Percentiles rank a stretch among this genome's conserved stretches.
These are phyloP conservation scores for Bombus picipes DNA, from an alignment of 1,140 invertebrate genomes.

Conservation along the genomic window DNA sequence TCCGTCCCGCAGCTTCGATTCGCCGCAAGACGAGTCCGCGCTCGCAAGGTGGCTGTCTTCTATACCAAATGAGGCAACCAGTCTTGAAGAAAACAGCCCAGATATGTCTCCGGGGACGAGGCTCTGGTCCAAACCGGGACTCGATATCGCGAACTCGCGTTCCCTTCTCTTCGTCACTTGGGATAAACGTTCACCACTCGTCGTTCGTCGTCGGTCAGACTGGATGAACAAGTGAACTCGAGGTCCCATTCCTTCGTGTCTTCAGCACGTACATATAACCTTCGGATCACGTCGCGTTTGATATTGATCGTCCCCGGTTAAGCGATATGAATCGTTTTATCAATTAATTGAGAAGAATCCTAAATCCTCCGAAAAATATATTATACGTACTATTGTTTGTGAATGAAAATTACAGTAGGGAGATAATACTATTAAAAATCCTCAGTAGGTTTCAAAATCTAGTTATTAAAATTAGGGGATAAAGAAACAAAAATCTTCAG, in stretches of 20 bases:
- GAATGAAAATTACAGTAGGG: not conserved
- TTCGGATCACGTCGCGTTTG: not conserved
- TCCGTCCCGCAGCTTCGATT: conserved; percentile 58
- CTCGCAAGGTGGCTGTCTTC: conserved; percentile 57
- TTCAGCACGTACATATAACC: conserved; percentile 3
- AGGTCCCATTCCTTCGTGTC: conserved; percentile 63
- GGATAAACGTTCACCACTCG: conserved; percentile 77
- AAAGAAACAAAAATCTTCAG: no score
- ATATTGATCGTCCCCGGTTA: conserved; percentile 7
- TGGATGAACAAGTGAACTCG: conserved; percentile 79
- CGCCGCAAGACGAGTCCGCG: conserved; percentile 40
- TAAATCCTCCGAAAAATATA: no score
- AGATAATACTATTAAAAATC: not conserved
- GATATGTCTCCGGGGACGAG: conserved; percentile 77
- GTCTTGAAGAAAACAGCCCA: conserved; percentile 74
- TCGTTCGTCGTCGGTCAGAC: conserved; percentile 59
- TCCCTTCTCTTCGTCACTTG: conserved; percentile 46
- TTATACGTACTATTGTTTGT: not conserved
- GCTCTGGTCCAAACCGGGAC: conserved; percentile 71
- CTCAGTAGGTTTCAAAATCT: not conserved
- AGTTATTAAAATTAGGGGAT: no score
- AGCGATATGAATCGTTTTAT: not conserved
- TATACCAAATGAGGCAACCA: conserved; percentile 77
- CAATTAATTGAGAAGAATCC: not conserved
- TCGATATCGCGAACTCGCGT: conserved; percentile 61